phyloP scores from a whole-genome alignment of 2,113 vertebrate species.

The Bothrops jararaca region DNA sequence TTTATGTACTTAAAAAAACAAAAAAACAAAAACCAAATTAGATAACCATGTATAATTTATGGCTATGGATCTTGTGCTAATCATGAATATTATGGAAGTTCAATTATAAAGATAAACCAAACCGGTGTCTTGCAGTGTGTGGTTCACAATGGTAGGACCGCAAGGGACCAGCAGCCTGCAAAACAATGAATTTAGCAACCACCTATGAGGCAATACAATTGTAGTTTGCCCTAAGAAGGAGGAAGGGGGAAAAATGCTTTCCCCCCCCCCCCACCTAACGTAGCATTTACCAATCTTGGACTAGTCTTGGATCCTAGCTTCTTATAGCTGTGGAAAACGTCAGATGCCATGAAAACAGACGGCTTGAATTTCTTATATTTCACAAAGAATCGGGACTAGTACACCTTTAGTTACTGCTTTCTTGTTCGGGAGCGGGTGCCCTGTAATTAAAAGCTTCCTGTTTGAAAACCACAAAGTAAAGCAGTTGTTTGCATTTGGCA shows the following conservation, averaged over 20 bases:
- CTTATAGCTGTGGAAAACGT: not conserved
- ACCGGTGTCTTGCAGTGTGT: slow-evolving; percentile 67
- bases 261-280: too few relatives aligned
- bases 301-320: too few relatives aligned
- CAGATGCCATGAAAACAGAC: not conserved
- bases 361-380: not conserved
- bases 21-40: slow-evolving; percentile 33
- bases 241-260: not conserved
- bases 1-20: slow-evolving; percentile 70
- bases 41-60: slow-evolving; percentile 82
- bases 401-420: too few relatives aligned
- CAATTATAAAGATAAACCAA: slow-evolving; percentile 80
- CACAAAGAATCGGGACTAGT: not conserved
- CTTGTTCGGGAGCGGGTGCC: too few relatives aligned
- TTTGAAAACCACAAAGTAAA: not conserved
- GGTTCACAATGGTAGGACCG: slow-evolving; percentile 54
- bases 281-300: too few relatives aligned
- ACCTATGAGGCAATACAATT: too few relatives aligned
- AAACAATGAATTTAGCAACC: too few relatives aligned
- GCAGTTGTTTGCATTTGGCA: too few relatives aligned
- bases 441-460: not conserved
- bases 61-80: slow-evolving; percentile 78
- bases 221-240: too few relatives aligned
- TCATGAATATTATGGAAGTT: slow-evolving; percentile 76
- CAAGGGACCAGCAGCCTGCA: not conserved